Evolutionary conservation across 2,888 invertebrate species (phyloP), one percentile per base, ranked within the genome.

Genomic region (Drosophila nr. perissopoda): DNA sequence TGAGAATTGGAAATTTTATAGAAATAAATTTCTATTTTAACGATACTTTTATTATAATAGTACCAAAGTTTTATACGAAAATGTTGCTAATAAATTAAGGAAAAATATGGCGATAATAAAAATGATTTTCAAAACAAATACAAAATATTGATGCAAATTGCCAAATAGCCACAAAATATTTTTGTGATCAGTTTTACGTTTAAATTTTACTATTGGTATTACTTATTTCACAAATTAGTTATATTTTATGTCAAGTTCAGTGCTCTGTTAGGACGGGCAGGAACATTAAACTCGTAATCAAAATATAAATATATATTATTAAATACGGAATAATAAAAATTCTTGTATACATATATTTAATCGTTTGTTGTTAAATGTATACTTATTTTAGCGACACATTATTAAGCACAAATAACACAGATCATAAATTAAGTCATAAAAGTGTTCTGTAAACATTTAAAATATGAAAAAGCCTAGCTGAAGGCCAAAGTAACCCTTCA

Each of bases 401-500:
- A 63, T 63, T 79, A 56, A 64, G 61, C 57, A 61, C 46, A 67
- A 64, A 54, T 56, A 77, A 66, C 57, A 61, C 57, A 77, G 57
- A 63, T 67, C 80, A 75, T 79, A 77, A 79, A 77, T 70, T 46
- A 53, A 25, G 5, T 29, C 57, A 61, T 70, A 51, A 66, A 79
- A 46, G n/a, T 58, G 53, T n/a, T 62, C 0, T 34, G 13, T 56
- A 42, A 56, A 60, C 46, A 72, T 69, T 48, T 73, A 16, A 18
- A 33, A 59, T 58, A 29, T 73, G 13, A 31, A 36, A 40, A 21
- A 46, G 58, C 8, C 8, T 31, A 8, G 31, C 6, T 10, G 49
- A 54, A 62, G 58, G 56, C 42, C 53, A 31, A 1, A 25, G 4
- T 61, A 36, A 13, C 5, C 27, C 27, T 1, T 27, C 7, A 18